Percentiles rank a stretch among this genome's conserved stretches.
These are phyloP conservation scores for Chunga burmeisteri DNA, from an alignment of 2,113 vertebrate species.

Conservation along the genomic window DNA sequence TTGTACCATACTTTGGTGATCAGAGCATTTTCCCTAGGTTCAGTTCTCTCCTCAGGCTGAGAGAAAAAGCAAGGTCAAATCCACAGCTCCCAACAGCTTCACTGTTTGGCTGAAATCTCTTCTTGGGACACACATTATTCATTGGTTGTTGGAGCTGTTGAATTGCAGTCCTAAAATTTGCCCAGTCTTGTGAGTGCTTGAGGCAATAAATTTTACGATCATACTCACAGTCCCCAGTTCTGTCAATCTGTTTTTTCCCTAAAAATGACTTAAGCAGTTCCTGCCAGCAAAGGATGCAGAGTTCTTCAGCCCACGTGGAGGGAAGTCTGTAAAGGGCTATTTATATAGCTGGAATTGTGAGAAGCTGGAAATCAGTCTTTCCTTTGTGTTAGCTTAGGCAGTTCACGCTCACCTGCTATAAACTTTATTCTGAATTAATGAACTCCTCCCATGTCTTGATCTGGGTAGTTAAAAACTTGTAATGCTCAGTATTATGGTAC, in stretches of 20 bases:
- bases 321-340: constrained; percentile 29
- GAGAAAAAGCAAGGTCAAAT: background rate
- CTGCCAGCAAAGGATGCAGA: background rate
- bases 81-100: background rate
- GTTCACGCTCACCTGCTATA: constrained; percentile 24
- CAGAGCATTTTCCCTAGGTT: background rate
- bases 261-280: background rate
- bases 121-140: background rate
- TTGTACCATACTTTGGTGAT: background rate
- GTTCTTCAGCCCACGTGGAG: background rate
- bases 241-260: background rate
- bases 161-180: background rate
- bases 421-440: constrained; percentile 6
- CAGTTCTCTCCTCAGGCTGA: background rate
- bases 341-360: constrained; percentile 34
- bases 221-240: background rate
- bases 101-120: background rate
- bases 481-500: constrained; percentile 18
- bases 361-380: constrained; percentile 15
- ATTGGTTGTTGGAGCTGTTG: background rate
- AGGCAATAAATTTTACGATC: background rate
- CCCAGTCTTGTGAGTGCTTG: background rate
- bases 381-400: background rate
- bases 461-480: constrained; percentile 4
- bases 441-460: constrained; percentile 28